phyloP scores from a whole-genome alignment of 1,140 invertebrate species.

The Solenopsis invicta region DNA sequence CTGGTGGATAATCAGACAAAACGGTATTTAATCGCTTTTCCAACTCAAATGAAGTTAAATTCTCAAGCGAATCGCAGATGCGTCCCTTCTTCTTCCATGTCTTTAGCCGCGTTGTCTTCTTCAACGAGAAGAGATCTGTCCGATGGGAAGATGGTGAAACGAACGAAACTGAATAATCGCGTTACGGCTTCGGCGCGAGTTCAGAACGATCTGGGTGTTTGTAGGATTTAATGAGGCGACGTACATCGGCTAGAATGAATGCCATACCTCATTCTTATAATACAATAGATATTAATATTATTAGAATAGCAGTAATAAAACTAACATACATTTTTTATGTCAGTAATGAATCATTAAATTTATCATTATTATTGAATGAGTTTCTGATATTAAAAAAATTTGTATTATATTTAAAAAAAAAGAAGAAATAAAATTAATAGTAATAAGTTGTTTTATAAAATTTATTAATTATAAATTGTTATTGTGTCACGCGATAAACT shows the following conservation, averaged over 20 bases:
- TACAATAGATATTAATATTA: not conserved
- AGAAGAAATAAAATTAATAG: not conserved
- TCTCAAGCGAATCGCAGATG: slow-evolving; percentile 66
- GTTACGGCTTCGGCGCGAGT: slow-evolving; percentile 44
- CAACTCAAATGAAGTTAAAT: slow-evolving; percentile 62
- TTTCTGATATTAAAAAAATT: not conserved
- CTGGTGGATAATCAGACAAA: slow-evolving; percentile 51
- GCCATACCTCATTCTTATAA: not conserved
- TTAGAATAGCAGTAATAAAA: slow-evolving; percentile 1
- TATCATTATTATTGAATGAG: not conserved
- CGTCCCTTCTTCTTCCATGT: slow-evolving; percentile 38
- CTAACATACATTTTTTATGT: not conserved
- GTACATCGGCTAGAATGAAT: slow-evolving; percentile 23
- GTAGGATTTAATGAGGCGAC: slow-evolving; percentile 50
- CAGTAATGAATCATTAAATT: not conserved
- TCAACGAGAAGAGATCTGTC: slow-evolving; percentile 35
- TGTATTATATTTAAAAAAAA: slow-evolving; percentile 13
- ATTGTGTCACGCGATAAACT: not conserved
- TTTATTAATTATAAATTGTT: not conserved
- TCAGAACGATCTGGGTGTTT: slow-evolving; percentile 56
- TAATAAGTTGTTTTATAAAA: not conserved
- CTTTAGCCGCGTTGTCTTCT: slow-evolving; percentile 55
- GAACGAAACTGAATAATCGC: slow-evolving; percentile 68
- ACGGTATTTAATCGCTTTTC: slow-evolving; percentile 54
- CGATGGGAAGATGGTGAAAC: slow-evolving; percentile 32